These are phyloP conservation scores for Cosmia trapezina DNA, from an alignment of 2,888 invertebrate species.

Conservation along the genomic window DNA sequence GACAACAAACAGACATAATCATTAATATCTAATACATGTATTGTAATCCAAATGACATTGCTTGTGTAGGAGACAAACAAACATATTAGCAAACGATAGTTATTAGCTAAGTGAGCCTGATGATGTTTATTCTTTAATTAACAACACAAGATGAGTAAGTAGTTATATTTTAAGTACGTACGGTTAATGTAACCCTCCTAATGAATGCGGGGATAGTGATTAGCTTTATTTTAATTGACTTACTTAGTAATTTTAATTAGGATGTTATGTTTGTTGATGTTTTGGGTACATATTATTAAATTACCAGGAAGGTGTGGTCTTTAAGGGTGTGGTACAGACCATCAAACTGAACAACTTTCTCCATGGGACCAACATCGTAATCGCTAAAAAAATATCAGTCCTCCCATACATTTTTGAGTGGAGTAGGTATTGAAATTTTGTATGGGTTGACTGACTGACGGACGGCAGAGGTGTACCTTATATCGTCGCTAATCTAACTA, in stretches of 20 bases:
- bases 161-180: conserved; percentile 16
- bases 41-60: conserved; percentile 32
- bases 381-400: too few species aligned
- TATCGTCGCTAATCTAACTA: too few species aligned
- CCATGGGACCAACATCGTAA: too few species aligned
- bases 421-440: too few species aligned
- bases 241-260: neutral
- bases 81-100: conserved; percentile 62
- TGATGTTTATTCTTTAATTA: conserved; percentile 58
- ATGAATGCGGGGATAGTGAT: neutral
- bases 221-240: neutral
- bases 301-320: too few species aligned
- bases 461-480: too few species aligned
- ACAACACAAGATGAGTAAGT: neutral
- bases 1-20: conserved; percentile 33
- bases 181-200: conserved; percentile 9
- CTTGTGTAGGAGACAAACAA: conserved; percentile 58
- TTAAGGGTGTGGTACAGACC: too few species aligned
- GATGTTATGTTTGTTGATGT: too few species aligned
- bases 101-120: conserved; percentile 54
- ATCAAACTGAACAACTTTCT: too few species aligned
- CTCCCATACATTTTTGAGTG: too few species aligned
- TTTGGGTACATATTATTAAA: too few species aligned
- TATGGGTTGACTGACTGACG: too few species aligned
- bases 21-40: conserved; percentile 32